These are phyloP conservation scores for Hystrix brachyura DNA, from an alignment of 2,113 vertebrate genomes.

Conservation along the genomic window DNA sequence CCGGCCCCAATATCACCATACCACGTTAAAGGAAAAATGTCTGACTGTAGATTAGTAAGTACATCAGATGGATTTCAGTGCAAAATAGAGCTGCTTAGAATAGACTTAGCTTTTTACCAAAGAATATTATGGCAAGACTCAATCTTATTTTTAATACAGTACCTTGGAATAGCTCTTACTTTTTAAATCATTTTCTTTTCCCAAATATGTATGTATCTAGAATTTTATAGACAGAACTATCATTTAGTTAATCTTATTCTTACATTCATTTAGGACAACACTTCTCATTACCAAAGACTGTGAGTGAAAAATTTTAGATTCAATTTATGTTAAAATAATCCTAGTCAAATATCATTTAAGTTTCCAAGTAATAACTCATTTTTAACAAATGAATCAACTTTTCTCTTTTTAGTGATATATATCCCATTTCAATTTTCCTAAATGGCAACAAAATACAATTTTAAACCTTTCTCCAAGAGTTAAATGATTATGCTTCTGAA, in stretches of 20 bases:
- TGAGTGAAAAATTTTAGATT: neutral
- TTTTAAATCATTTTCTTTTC: neutral
- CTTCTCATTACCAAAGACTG: neutral
- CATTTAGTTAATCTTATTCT: neutral
- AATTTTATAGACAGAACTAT: slow-evolving; percentile 1
- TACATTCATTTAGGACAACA: neutral
- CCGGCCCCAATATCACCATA: neutral
- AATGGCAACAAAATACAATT: neutral
- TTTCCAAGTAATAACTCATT: slow-evolving; percentile 16
- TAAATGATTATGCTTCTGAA: neutral
- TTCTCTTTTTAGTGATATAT: neutral
- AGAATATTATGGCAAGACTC: neutral
- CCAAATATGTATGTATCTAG: neutral
- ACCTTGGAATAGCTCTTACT: neutral
- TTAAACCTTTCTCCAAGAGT: neutral
- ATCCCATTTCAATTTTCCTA: neutral
- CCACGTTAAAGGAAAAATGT: neutral
- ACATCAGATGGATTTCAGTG: neutral
- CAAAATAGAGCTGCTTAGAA: neutral
- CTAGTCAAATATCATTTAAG: neutral
- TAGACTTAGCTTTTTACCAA: neutral
- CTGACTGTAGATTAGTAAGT: neutral
- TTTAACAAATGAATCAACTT: slow-evolving; percentile 12
- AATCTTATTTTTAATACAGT: neutral
- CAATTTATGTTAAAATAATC: neutral